phyloP scores from a whole-genome alignment of 92 coral and sea anemone genomes.

The Porites cylindrica region DNA sequence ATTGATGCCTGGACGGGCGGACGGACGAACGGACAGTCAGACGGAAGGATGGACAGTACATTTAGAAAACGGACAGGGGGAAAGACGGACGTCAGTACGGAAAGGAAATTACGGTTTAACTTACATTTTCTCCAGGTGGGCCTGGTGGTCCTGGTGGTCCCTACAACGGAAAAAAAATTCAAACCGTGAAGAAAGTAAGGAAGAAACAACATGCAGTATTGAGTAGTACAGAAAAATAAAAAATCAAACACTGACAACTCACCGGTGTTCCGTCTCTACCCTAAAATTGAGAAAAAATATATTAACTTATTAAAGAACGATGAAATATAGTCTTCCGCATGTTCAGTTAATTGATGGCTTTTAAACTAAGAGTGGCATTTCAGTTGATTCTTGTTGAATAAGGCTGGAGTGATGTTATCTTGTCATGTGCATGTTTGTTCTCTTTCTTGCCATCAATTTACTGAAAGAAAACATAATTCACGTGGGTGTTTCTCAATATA shows the following conservation, averaged over 20 bases:
- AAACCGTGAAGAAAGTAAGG: background rate
- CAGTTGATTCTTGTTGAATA: too few relatives aligned
- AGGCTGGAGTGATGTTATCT: background rate
- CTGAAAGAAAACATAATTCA: too few relatives aligned
- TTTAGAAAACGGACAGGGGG: background rate
- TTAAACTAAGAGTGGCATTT: background rate
- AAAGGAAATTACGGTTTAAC: background rate
- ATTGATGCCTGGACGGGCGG: background rate
- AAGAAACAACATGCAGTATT: background rate
- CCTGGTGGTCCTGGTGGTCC: slow-evolving; percentile 85
- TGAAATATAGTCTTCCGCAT: background rate
- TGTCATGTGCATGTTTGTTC: too few relatives aligned
- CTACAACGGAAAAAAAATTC: background rate
- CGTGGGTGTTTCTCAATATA: too few relatives aligned
- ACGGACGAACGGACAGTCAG: too few relatives aligned
- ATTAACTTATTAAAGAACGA: background rate
- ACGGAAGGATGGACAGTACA: background rate
- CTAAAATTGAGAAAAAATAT: slow-evolving; percentile 33
- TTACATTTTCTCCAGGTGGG: slow-evolving; percentile 72
- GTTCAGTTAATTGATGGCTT: background rate
- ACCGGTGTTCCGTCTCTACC: slow-evolving; percentile 54
- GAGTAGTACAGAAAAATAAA: background rate
- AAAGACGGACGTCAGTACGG: background rate
- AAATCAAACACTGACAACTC: background rate
- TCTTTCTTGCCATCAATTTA: too few relatives aligned